Conservation (phyloP, 1,140 invertebrate species). For the Maconellicoccus hirsutus region DNA sequence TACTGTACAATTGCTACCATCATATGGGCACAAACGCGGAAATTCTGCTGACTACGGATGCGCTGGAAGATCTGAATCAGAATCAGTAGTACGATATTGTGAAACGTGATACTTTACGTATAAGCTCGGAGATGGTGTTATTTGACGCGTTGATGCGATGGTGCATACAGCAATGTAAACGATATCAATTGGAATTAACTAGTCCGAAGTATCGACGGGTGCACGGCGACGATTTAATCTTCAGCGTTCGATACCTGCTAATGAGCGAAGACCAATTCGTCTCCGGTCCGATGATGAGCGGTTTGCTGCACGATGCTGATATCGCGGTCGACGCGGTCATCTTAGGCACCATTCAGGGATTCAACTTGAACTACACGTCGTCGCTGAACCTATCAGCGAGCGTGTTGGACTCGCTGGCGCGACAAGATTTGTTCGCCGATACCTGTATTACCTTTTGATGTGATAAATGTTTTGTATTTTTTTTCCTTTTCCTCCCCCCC, state of each 20-base stretch:
- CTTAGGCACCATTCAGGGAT: constrained; percentile 23
- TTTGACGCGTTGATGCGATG: constrained; percentile 50
- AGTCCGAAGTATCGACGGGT: constrained; percentile 46
- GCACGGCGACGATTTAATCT: constrained; percentile 47
- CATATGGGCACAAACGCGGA: constrained; percentile 45
- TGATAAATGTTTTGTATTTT: too few relatives aligned
- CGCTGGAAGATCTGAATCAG: constrained; percentile 49
- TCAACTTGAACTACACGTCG: not conserved
- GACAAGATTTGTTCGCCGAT: not conserved
- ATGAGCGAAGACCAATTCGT: constrained; percentile 49
- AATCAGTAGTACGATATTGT: constrained; percentile 47
- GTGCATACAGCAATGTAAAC: constrained; percentile 52
- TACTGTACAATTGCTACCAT: constrained; percentile 39
- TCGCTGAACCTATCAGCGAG: not conserved
- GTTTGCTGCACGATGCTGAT: constrained; percentile 36
- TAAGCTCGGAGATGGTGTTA: constrained; percentile 32
- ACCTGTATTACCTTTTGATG: too few relatives aligned
- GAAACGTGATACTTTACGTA: constrained; percentile 44
- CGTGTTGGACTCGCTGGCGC: not conserved
- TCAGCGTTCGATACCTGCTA: constrained; percentile 49
- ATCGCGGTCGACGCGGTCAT: constrained; percentile 31
- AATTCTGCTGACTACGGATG: constrained; percentile 47
- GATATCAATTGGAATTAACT: constrained; percentile 47
- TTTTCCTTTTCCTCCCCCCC: too few relatives aligned
- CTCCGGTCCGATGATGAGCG: constrained; percentile 36